Percentiles rank a stretch among this genome's conserved stretches.
phyloP scores from a whole-genome alignment of 2,797 vertebrate genomes.

The Allobates femoralis region DNA sequence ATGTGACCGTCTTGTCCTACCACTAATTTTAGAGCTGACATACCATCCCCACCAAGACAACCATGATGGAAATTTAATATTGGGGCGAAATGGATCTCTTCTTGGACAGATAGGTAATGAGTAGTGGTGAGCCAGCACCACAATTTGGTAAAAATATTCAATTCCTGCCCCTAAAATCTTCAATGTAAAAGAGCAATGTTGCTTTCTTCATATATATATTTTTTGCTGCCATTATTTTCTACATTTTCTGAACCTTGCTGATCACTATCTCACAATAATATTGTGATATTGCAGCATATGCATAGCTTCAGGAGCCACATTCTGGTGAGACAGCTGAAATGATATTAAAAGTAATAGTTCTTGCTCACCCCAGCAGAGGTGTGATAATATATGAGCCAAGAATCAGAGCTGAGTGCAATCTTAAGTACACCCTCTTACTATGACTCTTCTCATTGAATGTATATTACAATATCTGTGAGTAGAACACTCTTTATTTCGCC shows the following conservation, averaged over 20 bases:
- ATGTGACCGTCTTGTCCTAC: not conserved
- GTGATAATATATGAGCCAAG: too few species aligned
- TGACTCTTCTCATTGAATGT: not conserved
- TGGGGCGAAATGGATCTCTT: not conserved
- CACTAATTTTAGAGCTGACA: not conserved
- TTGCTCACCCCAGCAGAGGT: not conserved
- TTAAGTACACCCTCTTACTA: not conserved
- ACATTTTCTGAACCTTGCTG: not conserved
- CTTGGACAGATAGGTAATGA: not conserved
- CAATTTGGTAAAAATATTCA: not conserved
- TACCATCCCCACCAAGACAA: not conserved
- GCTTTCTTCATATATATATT: not conserved
- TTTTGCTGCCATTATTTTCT: not conserved
- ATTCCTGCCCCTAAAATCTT: not conserved
- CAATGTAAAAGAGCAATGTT: not conserved
- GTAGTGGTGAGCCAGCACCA: conserved; percentile 24
- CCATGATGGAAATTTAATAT: not conserved
- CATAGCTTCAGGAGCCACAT: not conserved
- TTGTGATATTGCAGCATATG: not conserved
- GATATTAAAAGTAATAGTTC: not conserved
- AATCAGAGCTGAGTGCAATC: not conserved
- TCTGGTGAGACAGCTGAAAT: not conserved
- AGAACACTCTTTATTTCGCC: too few species aligned
- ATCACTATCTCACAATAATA: not conserved
- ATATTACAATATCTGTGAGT: too few species aligned